Evolutionary conservation across 2,797 vertebrate species (phyloP), one percentile per base, ranked within the genome.

Genomic region (Cheirogaleus major): DNA sequence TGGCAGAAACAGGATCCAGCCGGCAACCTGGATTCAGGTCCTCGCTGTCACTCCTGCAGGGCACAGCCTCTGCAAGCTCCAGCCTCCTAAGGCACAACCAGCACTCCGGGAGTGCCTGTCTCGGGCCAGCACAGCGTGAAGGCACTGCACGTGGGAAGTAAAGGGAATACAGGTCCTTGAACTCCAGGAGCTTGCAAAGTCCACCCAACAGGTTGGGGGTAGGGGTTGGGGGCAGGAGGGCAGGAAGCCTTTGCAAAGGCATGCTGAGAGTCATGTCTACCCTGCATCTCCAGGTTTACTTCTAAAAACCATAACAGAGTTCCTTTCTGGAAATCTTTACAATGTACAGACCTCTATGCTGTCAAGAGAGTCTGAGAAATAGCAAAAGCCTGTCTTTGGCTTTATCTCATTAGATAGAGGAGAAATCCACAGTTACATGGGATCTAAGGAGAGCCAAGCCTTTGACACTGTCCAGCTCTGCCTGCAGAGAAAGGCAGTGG

Each of bases 391-490:
- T 89, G 80, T 43, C 85, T 97, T 97, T 97, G 91, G 75, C 61
- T 95, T 97, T 98, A 93, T 97, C 80, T 96, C 84, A 43, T 23
- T 72, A 96, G 95, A 97, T 96, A 88, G 93, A 92, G 52, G 59
- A 83, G 84, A 97, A 97, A 94, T 92, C 92, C 48, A 88, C 75
- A 96, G 95, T 92, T 94, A 81, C 87, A 70, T 91, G 83, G 57
- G 61, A 95, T 90, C 57, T 38, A 89, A 89, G 76, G 87, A 87
- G 65, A 93, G 90, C 84, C 96, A 95, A 25, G 30, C 95, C 93
- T 73, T 94, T 97, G 97, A 98, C 57, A 89, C 84, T 97, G 61
- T 95, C 86, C 98, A 98, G 96, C 69, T 90, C 95, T 95, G 94
- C 79, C 75, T 92, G 32, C 67, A 80, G 63, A 93, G 95, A 92